phyloP scores from a whole-genome alignment of 2,113 vertebrate species.

The Passer montanus region DNA sequence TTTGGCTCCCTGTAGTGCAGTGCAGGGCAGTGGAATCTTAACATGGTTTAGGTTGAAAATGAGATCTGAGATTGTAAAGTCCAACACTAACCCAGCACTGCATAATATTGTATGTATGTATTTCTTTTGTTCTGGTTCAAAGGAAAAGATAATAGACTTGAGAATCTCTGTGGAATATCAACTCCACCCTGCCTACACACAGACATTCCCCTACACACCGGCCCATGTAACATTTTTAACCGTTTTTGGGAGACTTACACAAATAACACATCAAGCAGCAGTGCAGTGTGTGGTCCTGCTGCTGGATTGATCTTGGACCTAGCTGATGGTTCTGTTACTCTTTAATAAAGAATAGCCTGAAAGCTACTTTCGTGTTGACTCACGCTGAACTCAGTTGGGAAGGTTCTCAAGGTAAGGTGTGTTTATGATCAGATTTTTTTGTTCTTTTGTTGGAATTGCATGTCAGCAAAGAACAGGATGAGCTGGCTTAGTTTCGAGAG shows the following conservation, averaged over 20 bases:
- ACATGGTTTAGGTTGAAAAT: not conserved
- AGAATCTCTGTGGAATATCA: not conserved
- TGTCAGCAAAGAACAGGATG: not conserved
- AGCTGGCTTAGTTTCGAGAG: not conserved
- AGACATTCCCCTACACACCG: not conserved
- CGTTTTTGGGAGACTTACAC: not conserved
- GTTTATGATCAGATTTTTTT: not conserved
- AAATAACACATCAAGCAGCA: not conserved
- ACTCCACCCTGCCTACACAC: accelerated
- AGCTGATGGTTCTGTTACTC: not conserved
- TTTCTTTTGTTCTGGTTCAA: not conserved
- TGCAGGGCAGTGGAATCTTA: not conserved
- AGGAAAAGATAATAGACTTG: not conserved
- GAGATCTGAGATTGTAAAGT: accelerated
- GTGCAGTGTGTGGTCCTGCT: not conserved
- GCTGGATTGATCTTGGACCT: not conserved
- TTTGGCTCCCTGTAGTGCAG: not conserved
- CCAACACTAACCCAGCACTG: not conserved
- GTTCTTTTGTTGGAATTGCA: not conserved
- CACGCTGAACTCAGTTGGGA: not conserved
- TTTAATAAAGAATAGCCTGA: not conserved
- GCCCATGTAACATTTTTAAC: not conserved
- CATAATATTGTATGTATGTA: not conserved
- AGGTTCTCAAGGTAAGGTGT: not conserved
- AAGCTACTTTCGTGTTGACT: not conserved